Evolutionary conservation across 2,888 invertebrate species (phyloP), one percentile per base, ranked within the genome.

Genomic region (Pegoplata infirma): DNA sequence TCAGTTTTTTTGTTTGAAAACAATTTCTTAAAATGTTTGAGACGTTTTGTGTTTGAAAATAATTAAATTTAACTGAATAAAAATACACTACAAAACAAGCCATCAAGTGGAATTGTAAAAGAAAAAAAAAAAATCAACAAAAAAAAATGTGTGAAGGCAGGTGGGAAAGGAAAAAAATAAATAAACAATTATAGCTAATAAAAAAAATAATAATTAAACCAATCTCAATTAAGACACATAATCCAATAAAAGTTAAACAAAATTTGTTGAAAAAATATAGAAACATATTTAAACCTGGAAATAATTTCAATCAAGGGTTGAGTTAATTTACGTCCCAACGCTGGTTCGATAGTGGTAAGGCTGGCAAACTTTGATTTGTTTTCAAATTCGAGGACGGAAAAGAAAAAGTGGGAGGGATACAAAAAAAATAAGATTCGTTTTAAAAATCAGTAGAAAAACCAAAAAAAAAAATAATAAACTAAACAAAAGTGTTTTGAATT

Each of bases 281-380:
- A 76, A 76, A 75, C 36, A 66, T 80, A 84, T 86, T 85, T 88
- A 91, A 96, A 97, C 97, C 97, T 97, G 93, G 94, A 93, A 91
- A 97, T 96, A 88, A 96, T 94, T 91, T 95, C 94, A 91, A 97
- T 94, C 91, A 97, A 92, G 89, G 97, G 96, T 91, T 94, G 93
- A 87, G 96, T 95, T 90, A 97, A 93, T 92, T 94, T 94, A 90
- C 95, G 93, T 91, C 95, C 95, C 90, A 96, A 93, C 89, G 93
- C 93, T 88, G 96, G 95, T 91, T 96, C 95, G 91, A 95, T 94
- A 89, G 94, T 92, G 89, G 96, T 96, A 92, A 97, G 93, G 90
- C 94, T 94, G 90, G 94, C 94, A 92, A 97, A 97, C 97, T 97
- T 91, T 84, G 67, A 47, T 78, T 67, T 14, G 71, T 56, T 67